Evolutionary conservation across 92 coral and sea anemone genomes (phyloP).

Genomic region (Pocillopora grandis): DNA sequence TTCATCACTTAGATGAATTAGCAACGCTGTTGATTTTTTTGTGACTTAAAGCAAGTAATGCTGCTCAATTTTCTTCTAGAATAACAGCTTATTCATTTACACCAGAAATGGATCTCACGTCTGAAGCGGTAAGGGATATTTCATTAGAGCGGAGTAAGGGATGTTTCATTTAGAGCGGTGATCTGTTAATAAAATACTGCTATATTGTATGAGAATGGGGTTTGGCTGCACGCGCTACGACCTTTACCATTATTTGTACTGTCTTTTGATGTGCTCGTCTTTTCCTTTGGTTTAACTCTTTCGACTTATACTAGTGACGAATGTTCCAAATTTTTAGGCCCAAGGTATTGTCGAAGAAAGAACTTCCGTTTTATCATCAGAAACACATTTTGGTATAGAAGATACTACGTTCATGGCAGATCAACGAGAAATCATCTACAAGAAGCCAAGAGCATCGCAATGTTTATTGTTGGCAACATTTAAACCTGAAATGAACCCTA

Average conservation of each 20-base stretch:
- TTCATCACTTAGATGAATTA: too few species aligned
- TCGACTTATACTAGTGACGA: neutral
- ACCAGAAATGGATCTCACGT: neutral
- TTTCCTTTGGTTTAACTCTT: neutral
- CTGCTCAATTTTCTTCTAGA: neutral
- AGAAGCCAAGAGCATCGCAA: neutral
- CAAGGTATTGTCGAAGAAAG: neutral
- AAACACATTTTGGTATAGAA: neutral
- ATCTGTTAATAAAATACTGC: too few species aligned
- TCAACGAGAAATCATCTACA: neutral
- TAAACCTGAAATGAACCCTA: neutral
- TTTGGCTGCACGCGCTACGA: too few species aligned
- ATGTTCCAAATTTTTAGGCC: neutral
- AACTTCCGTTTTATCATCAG: neutral
- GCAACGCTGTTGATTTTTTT: too few species aligned
- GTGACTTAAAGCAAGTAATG: neutral
- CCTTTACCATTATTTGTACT: too few species aligned
- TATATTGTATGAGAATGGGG: too few species aligned
- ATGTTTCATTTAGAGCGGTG: too few species aligned
- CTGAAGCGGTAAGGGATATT: conserved; percentile 3
- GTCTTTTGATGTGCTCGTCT: too few species aligned
- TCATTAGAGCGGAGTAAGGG: neutral
- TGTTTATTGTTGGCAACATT: neutral
- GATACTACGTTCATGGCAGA: neutral
- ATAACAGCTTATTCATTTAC: neutral